Conservation (phyloP, 2,888 invertebrate species). For the Diadegma fenestrale region DNA sequence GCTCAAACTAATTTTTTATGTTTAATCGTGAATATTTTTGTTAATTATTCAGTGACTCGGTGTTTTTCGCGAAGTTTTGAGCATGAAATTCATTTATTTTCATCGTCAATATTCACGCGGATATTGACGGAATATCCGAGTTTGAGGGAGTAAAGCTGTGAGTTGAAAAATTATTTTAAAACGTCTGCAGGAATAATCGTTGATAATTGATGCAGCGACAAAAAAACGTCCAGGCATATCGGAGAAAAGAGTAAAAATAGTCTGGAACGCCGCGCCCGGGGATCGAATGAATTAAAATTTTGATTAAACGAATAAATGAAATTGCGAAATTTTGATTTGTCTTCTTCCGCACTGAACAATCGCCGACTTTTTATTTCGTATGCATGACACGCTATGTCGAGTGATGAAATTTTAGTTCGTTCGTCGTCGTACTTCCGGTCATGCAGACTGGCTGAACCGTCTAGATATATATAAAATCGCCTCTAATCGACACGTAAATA, state of each 20-base stretch:
- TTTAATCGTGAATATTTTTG: too few relatives aligned
- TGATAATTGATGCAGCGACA: neutral
- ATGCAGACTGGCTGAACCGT: slow-evolving; percentile 8
- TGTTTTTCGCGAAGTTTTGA: too few relatives aligned
- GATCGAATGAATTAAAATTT: neutral
- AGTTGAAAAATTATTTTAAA: neutral
- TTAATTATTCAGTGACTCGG: too few relatives aligned
- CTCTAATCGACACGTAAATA: slow-evolving; percentile 8
- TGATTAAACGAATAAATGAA: neutral
- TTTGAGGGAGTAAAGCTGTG: too few relatives aligned
- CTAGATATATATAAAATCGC: neutral
- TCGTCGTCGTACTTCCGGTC: slow-evolving; percentile 45
- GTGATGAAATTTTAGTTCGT: slow-evolving; percentile 58
- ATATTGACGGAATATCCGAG: too few relatives aligned
- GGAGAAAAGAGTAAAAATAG: neutral
- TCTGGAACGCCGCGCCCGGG: neutral
- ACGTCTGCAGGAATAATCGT: neutral
- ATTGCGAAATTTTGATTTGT: neutral
- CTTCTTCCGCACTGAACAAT: neutral
- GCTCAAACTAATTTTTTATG: too few relatives aligned
- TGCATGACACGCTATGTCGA: slow-evolving; percentile 10
- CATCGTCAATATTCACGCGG: too few relatives aligned
- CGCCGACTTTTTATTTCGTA: neutral
- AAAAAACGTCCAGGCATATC: neutral
- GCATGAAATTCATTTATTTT: too few relatives aligned